Percentiles rank a stretch among this genome's conserved stretches.
phyloP scores from a whole-genome alignment of 2,888 invertebrate species.

The Nemotelus pantherinus region DNA sequence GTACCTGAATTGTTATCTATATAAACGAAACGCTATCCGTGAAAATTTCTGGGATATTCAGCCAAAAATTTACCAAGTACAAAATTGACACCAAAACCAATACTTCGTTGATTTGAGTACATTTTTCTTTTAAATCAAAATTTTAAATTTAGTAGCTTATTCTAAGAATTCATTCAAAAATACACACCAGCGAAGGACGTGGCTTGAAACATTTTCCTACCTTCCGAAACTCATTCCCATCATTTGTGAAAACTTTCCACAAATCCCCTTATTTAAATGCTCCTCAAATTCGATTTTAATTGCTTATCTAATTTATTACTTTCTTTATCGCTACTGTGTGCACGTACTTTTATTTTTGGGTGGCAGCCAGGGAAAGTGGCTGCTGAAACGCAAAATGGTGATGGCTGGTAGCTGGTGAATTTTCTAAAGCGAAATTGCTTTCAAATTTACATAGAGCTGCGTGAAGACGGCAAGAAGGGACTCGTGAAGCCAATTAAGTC shows the following conservation, averaged over 20 bases:
- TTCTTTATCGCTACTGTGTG: conserved; percentile 37
- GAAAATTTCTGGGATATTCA: too few species aligned
- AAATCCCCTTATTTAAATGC: conserved; percentile 49
- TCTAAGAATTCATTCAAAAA: too few species aligned
- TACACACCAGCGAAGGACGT: too few species aligned
- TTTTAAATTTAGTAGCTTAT: too few species aligned
- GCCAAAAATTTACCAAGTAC: too few species aligned
- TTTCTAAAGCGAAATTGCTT: conserved; percentile 38
- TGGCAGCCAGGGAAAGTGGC: background rate
- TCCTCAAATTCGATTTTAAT: conserved; percentile 52
- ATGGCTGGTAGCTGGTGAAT: conserved; percentile 35
- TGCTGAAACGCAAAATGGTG: background rate
- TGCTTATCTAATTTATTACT: conserved; percentile 51
- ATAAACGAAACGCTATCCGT: too few species aligned
- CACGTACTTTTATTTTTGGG: conserved; percentile 2
- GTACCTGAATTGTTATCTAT: too few species aligned
- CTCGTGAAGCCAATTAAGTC: conserved; percentile 64
- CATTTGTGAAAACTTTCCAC: conserved; percentile 15
- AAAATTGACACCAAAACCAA: too few species aligned
- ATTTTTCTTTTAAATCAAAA: too few species aligned
- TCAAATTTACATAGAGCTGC: conserved; percentile 35
- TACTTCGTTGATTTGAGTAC: too few species aligned
- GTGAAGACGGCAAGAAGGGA: conserved; percentile 37
- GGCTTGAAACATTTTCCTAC: too few species aligned
- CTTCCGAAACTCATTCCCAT: background rate